A percentile compares a stretch with the other conserved stretches of the same genome.
phyloP scores from a whole-genome alignment of 1,140 invertebrate genomes.

The Berghia stephanieae region DNA sequence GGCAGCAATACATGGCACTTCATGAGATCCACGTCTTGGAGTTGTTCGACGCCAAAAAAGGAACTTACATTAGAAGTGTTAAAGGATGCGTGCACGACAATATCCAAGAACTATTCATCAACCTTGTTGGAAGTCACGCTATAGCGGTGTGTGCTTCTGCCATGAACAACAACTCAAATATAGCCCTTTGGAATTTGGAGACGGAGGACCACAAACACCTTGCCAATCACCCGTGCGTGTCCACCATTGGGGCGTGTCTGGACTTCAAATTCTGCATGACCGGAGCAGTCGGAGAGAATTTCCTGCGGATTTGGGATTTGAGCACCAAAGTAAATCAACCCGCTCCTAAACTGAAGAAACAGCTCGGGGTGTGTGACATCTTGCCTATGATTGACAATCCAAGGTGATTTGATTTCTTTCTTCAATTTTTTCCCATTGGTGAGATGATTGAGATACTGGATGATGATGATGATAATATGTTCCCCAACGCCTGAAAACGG shows the following conservation, averaged over 20 bases:
- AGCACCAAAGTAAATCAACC: conserved; percentile 56
- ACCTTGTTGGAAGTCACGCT: conserved; percentile 58
- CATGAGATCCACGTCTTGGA: conserved; percentile 60
- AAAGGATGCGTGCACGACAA: conserved; percentile 58
- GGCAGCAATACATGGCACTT: conserved; percentile 56
- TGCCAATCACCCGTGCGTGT: conserved; percentile 56
- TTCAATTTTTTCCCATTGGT: too few species aligned
- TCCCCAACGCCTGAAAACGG: too few species aligned
- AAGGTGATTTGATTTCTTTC: too few species aligned
- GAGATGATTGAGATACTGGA: too few species aligned
- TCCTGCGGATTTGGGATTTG: conserved; percentile 61
- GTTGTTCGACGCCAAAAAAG: conserved; percentile 58
- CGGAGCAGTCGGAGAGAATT: conserved; percentile 51
- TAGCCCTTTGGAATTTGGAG: conserved; percentile 65
- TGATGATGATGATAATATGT: too few species aligned
- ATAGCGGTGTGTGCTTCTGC: conserved; percentile 52
- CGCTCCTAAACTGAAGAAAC: conserved; percentile 54
- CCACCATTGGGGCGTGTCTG: conserved; percentile 51
- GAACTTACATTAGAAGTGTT: conserved; percentile 56
- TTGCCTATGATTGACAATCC: conserved; percentile 58
- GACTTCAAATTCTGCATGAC: conserved; percentile 60
- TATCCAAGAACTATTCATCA: conserved; percentile 52
- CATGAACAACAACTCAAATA: conserved; percentile 54
- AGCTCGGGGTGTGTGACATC: conserved; percentile 53
- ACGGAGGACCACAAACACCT: conserved; percentile 67